Evolutionary conservation across 2,113 vertebrate species (phyloP), one percentile per base, ranked within the genome.

Genomic region (Mixornis gularis): DNA sequence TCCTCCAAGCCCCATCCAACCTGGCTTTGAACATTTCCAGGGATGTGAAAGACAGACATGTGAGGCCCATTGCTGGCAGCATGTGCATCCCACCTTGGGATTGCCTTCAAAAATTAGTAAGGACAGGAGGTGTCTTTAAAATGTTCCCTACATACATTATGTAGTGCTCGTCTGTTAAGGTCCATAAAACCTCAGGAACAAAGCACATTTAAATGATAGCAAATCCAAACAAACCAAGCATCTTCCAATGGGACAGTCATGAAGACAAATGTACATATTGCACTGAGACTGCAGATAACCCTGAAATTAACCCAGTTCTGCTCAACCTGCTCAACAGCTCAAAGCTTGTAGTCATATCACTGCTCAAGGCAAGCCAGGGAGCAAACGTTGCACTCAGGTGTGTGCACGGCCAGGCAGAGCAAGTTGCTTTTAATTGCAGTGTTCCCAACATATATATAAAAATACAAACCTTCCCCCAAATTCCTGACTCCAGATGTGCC

Each of bases 381-480:
- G 26, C 40, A 63, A 36, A 59, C 56, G 18, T 21, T 10, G 11
- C 10, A 22, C 15, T 38, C 48, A 60, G 40, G 32, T 4, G 13
- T 6, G 18, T 3, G 10, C n/a, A 1, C 2, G 11, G 59, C 59
- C 19, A 32, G 79, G 72, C 8, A 25, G 40, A 64, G 41, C 0
- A 1, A 60, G n/a, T 2, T 53, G 19, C 8, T 36, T 86, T 29
- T 22, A 53, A 70, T 0, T 40, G 17, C 12, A 12, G 18, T 26
- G 12, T 29, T 52, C 73, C 13, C 40, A 49, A 77, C 14, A 41
- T 6, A 7, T 0, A 32, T 12, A 4, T 9, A 38, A 36, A 69
- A 14, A 20, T 0, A 15, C 0, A 1, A 3, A 60, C 17, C 34
- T 21, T 4, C 3, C 3, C 10, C 24, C 1, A 10, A 30, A 72